Conservation (phyloP, 2,113 vertebrate species). For the Eulemur macaco region DNA sequence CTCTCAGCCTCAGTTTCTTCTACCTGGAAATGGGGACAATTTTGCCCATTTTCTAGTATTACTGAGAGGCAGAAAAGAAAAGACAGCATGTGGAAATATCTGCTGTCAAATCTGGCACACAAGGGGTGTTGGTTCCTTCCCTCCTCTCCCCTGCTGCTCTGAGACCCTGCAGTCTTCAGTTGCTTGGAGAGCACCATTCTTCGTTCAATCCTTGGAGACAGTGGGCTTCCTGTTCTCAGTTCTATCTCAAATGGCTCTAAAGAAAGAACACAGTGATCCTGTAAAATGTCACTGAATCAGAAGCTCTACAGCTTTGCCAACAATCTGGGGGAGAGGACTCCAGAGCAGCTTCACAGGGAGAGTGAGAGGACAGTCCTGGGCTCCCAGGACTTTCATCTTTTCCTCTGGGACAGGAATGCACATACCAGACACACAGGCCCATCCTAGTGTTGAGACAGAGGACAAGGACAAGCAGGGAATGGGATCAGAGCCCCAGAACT, state of each 20-base stretch:
- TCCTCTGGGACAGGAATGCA: background rate
- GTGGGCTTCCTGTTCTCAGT: conserved; percentile 71
- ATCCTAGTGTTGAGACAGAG: background rate
- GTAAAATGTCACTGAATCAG: conserved; percentile 78
- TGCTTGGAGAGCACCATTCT: background rate
- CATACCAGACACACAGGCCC: background rate
- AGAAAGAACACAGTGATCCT: conserved; percentile 74
- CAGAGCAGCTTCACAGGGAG: background rate
- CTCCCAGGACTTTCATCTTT: background rate
- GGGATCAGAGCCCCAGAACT: background rate
- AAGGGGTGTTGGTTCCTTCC: background rate
- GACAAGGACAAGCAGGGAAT: background rate
- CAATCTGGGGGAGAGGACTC: conserved; percentile 54
- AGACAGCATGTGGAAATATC: background rate
- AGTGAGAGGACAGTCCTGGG: background rate
- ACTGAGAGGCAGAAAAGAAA: background rate
- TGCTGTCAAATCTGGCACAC: background rate
- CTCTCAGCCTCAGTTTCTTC: background rate
- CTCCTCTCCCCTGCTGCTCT: background rate
- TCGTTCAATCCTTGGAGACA: conserved; percentile 52
- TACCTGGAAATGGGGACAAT: background rate
- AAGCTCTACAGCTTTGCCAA: conserved; percentile 62
- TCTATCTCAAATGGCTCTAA: conserved; percentile 55
- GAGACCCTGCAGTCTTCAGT: background rate
- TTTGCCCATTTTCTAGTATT: background rate